Evolutionary conservation across 1,140 invertebrate species (phyloP), one percentile per base, ranked within the genome.

Genomic region (Limonius californicus): DNA sequence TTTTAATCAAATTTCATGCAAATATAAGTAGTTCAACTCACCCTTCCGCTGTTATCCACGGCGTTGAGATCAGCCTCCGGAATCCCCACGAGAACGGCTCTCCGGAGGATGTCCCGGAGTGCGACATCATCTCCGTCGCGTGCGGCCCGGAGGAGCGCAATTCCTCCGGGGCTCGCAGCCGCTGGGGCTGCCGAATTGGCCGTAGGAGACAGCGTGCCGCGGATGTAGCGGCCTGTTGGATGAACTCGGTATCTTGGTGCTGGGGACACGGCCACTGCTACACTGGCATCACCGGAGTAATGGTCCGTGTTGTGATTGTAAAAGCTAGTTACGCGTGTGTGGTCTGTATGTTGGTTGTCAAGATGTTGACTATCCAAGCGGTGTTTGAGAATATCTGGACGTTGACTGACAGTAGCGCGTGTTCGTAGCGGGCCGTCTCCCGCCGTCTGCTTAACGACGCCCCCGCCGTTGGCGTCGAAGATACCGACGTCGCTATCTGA

Each of bases 161-260:
- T 71, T 42, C 71, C 72, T 50, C 68, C 73, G 35, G 74, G 83
- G 69, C 82, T 68, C 9, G 62, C 61, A 59, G 70, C 64, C 74
- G 76, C 63, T 71, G 68, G 54, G 68, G 67, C 68, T 50, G 68
- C 66, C 27, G 70, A 67, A 55, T 65, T 70, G 20, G 70, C 68
- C 55, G 75, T 76, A 1, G 75, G 75, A 61, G 75, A 76, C 75
- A 76, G 76, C 54, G 73, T 76, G 70, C 75, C 76, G 57, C 71
- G 70, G 35, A 74, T 59, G 65, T 76, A 77, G 18, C 67, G 61
- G 54, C 68, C 75, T 16, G 75, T 76, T 2, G 75, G 73, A 70
- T 76, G 73, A 32, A 74, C 63, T 21, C 73, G 61, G 23, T 64
- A 64, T 50, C 72, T 67, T 14, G 67, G 66, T 20, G 72, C 74